phyloP scores from a whole-genome alignment of 2,113 vertebrate species.

The Burhinus bistriatus region DNA sequence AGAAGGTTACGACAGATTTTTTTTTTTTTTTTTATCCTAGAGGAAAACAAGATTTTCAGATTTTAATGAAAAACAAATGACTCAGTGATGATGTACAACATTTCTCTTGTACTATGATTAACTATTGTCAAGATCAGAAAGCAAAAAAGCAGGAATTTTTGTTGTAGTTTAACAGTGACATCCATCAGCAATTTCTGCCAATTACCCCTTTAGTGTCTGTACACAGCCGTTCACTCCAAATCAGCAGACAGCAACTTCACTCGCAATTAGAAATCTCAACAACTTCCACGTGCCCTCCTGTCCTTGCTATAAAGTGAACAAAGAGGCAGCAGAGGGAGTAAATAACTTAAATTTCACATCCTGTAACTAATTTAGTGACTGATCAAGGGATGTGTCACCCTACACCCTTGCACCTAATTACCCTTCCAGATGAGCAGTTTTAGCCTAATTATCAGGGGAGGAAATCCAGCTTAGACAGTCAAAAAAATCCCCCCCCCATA shows the following conservation, averaged over 20 bases:
- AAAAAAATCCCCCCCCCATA: accelerated
- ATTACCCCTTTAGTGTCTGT: background rate
- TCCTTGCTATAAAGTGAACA: background rate
- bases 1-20: background rate
- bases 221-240: background rate
- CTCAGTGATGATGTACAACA: background rate
- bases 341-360: background rate
- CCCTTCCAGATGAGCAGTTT: background rate
- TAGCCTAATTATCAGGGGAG: background rate
- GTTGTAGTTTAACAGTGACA: slow-evolving; percentile 19
- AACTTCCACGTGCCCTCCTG: background rate
- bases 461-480: background rate
- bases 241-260: background rate
- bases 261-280: background rate
- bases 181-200: slow-evolving; percentile 30
- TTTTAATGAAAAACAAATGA: slow-evolving; percentile 48
- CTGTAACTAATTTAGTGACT: background rate
- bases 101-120: slow-evolving; percentile 27
- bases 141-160: background rate
- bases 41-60: background rate
- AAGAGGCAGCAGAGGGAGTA: background rate
- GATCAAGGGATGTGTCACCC: background rate
- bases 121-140: slow-evolving; percentile 12
- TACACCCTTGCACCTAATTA: background rate
- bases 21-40: background rate